Conservation (phyloP, 1,140 invertebrate species). For the Chelonus insularis region DNA sequence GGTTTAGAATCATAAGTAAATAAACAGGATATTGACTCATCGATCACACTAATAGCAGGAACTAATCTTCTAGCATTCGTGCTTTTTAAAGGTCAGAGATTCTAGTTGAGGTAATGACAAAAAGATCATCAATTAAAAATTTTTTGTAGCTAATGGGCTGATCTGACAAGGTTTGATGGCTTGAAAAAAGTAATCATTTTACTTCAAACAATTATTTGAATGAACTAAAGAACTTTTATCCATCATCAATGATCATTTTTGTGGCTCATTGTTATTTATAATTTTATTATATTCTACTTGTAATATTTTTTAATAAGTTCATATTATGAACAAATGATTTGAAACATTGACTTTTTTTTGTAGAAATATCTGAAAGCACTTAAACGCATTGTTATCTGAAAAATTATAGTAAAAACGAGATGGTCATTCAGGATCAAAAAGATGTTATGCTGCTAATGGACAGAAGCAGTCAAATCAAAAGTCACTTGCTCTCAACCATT, state of each 20-base stretch:
- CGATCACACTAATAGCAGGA: conserved; percentile 42
- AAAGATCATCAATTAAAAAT: conserved; percentile 13
- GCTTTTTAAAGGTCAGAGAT: background rate
- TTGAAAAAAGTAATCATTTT: background rate
- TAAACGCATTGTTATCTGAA: background rate
- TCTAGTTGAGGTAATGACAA: background rate
- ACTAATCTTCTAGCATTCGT: conserved; percentile 35
- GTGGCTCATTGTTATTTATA: no score
- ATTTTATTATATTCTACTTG: no score
- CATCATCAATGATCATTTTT: no score
- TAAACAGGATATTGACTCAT: conserved; percentile 41
- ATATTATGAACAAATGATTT: background rate
- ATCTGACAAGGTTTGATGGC: conserved; percentile 8
- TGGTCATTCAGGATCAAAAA: conserved; percentile 5
- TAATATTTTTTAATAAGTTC: background rate
- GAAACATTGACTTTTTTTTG: background rate
- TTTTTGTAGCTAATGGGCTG: background rate
- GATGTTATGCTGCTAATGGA: conserved; percentile 22
- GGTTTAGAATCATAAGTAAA: conserved; percentile 30
- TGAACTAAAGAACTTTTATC: no score
- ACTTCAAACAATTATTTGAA: background rate
- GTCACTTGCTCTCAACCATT: background rate
- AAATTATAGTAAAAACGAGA: conserved; percentile 10
- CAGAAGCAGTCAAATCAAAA: conserved; percentile 15
- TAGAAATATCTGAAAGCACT: conserved; percentile 2